Evolutionary conservation across 1,140 invertebrate species (phyloP), one percentile per base, ranked within the genome.

Genomic region (Maconellicoccus hirsutus): DNA sequence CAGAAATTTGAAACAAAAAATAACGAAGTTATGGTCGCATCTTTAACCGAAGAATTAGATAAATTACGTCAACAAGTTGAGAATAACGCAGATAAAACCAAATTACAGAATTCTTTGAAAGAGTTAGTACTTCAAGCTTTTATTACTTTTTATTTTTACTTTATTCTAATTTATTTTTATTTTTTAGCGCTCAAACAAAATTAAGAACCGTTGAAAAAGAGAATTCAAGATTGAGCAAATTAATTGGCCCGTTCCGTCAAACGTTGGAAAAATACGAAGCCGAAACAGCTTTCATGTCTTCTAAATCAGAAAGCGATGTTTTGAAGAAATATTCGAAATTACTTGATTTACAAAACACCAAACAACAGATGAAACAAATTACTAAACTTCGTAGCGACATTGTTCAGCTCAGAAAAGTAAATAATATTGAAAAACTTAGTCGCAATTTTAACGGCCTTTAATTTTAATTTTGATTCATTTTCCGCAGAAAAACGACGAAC

Each of bases 281-380:
- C 4, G 61, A 66, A 16, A 66, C 8, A 4, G 25, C 22, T 23
- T 2, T 26, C 10, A 19, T 25, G 22, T 52, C 42, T 14, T n/a
- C 52, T n/a, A 66, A 66, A 66, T 25, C 22, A 1, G 61, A 66
- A 23, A 26, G 7, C 61, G 61, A 66, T 23, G 22, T 26, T 12
- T 8, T 66, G 6, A 23, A 66, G 21, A 66, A 66, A 66, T 66
- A 66, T 16, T 25, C 61, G 61, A 66, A 66, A 66, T 19, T 66
- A 25, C 61, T 66, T 16, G 61, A 66, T 16, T 3, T 16, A 66
- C 61, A 66, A 66, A 66, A 66, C 19, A 23, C 21, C 10, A 66
- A 66, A 25, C 61, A 66, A 23, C 8, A 66, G 25, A 66, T 66
- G 61, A 66, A 26, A 26, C 61, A 66, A 66, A 66, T 66, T 66